phyloP scores from a whole-genome alignment of 2,797 vertebrate species.

The Myioborus miniatus region DNA sequence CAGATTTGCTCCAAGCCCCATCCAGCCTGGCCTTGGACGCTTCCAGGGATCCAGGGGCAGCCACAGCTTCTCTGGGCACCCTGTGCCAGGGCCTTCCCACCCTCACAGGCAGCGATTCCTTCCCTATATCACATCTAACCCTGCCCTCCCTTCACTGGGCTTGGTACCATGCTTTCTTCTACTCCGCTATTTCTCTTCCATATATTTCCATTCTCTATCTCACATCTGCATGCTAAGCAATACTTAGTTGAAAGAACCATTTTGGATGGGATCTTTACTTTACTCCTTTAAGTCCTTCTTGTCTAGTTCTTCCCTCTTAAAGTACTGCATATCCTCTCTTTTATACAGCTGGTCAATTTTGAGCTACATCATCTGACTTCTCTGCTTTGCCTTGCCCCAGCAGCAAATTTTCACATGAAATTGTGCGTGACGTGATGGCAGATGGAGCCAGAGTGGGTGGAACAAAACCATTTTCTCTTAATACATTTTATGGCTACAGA shows the following conservation, averaged over 20 bases:
- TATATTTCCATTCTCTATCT: background rate
- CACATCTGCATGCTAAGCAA: background rate
- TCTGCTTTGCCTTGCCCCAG: background rate
- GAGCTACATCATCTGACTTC: background rate
- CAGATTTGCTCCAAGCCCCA: fast-evolving
- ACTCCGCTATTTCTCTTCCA: background rate
- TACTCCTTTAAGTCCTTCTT: background rate
- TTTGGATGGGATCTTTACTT: background rate
- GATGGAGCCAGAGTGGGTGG: background rate
- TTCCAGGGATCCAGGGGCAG: background rate
- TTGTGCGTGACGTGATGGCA: background rate
- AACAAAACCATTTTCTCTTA: background rate
- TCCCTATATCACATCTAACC: fast-evolving
- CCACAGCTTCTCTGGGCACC: background rate
- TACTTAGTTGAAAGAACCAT: background rate
- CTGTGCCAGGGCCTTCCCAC: background rate
- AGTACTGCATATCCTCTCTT: background rate
- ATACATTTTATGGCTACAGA: constrained; percentile 17
- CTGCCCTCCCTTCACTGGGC: background rate
- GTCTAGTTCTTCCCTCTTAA: background rate
- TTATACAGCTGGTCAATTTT: background rate
- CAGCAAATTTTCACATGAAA: background rate
- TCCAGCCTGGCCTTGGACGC: background rate
- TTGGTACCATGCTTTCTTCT: background rate
- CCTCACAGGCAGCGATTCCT: fast-evolving